Conservation (phyloP, 1,140 invertebrate genomes). For the Hyles vespertilio region DNA sequence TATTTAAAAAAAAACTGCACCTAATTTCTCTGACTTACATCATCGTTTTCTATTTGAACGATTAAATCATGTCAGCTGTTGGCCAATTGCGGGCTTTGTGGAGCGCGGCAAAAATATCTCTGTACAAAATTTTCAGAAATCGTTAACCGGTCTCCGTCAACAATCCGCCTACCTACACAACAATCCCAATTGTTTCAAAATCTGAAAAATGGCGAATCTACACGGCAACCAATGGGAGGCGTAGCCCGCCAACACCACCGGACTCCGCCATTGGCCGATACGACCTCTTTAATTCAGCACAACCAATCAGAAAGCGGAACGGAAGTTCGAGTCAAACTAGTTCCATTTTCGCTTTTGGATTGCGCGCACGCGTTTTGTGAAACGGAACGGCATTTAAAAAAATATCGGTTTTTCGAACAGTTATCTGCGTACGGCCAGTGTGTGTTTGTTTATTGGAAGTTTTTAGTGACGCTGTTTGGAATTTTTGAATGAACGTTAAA, state of each 20-base stretch:
- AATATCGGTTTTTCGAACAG: slow-evolving; percentile 24
- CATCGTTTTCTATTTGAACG: slow-evolving; percentile 16
- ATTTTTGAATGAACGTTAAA: slow-evolving; percentile 14
- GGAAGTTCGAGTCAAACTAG: slow-evolving; percentile 63
- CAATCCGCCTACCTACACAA: slow-evolving; percentile 67
- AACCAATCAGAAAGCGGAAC: slow-evolving; percentile 51
- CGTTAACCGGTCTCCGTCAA: slow-evolving; percentile 31
- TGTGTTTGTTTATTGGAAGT: slow-evolving; percentile 26
- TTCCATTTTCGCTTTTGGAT: slow-evolving; percentile 56
- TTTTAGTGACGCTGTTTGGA: slow-evolving; percentile 9
- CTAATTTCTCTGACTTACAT: slow-evolving; percentile 13
- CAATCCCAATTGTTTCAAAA: slow-evolving; percentile 60
- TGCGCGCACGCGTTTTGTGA: slow-evolving; percentile 45
- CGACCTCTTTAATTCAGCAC: slow-evolving; percentile 24
- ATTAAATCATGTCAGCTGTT: slow-evolving; percentile 38
- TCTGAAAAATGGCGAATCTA: slow-evolving; percentile 65
- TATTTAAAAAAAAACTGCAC: too few relatives aligned
- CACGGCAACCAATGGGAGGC: slow-evolving; percentile 60
- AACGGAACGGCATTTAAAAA: slow-evolving; percentile 20
- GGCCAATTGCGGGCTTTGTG: slow-evolving; percentile 12
- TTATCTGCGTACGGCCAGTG: slow-evolving; percentile 25
- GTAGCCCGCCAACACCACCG: slow-evolving; percentile 34
- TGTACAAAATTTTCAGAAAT: slow-evolving; percentile 27
- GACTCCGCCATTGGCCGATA: slow-evolving; percentile 40
- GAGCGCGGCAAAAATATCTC: slow-evolving; percentile 45